These are phyloP conservation scores for Bubo scandiacus DNA, from an alignment of 2,113 vertebrate genomes.

Conservation along the genomic window DNA sequence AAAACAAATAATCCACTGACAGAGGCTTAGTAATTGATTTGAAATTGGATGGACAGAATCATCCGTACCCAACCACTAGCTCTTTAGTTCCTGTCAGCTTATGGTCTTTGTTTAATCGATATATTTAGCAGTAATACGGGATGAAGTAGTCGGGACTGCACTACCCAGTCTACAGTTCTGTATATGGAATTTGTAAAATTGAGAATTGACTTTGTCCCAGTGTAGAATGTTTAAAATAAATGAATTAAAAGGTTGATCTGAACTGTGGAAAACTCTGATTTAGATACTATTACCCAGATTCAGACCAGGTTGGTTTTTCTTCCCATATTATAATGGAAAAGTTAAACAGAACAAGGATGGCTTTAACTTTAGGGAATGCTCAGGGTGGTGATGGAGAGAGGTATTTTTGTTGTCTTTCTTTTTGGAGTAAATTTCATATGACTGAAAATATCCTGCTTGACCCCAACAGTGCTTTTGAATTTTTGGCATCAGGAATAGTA, in stretches of 20 bases:
- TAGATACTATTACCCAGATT: not conserved
- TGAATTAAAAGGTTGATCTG: not conserved
- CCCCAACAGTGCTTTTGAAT: not conserved
- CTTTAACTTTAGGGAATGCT: not conserved
- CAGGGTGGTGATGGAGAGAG: not conserved
- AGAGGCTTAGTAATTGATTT: constrained; percentile 6
- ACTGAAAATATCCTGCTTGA: not conserved
- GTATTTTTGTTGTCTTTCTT: not conserved
- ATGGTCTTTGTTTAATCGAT: not conserved
- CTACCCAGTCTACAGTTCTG: not conserved
- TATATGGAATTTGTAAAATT: not conserved
- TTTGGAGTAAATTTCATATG: not conserved
- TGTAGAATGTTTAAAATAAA: not conserved
- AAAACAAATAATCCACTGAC: not conserved
- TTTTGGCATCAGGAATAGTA: not conserved
- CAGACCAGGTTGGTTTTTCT: not conserved
- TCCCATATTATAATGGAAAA: not conserved
- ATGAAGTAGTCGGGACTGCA: not conserved
- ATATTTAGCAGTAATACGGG: not conserved
- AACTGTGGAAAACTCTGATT: not conserved
- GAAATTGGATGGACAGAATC: not conserved
- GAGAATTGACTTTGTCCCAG: not conserved
- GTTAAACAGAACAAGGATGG: not conserved
- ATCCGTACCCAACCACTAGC: not conserved
- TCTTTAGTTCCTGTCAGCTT: not conserved